A percentile compares a stretch with the other conserved stretches of the same genome.
phyloP scores from a whole-genome alignment of 2,888 invertebrate genomes.

The Eristalis pertinax region DNA sequence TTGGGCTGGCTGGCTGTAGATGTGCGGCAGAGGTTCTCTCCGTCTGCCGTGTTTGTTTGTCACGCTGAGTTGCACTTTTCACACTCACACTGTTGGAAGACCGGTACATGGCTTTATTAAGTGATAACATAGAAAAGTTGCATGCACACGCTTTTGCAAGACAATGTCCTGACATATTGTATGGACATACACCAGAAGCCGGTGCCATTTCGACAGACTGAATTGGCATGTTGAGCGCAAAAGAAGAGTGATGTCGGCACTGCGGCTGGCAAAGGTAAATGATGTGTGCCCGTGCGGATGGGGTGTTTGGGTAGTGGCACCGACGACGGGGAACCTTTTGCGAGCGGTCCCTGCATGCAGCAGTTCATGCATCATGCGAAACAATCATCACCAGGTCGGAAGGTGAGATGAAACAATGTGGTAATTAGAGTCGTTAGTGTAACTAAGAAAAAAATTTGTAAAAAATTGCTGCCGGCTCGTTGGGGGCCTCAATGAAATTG shows the following conservation, averaged over 20 bases:
- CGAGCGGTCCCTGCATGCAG: slow-evolving; percentile 54
- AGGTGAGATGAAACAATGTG: slow-evolving; percentile 73
- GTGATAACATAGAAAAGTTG: slow-evolving; percentile 67
- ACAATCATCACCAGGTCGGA: slow-evolving; percentile 72
- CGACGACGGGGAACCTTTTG: neutral
- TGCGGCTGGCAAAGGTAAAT: slow-evolving; percentile 61
- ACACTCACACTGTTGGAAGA: slow-evolving; percentile 19
- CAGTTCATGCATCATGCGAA: slow-evolving; percentile 71
- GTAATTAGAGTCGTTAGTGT: slow-evolving; percentile 72
- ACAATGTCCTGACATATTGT: slow-evolving; percentile 39
- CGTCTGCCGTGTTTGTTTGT: slow-evolving; percentile 52
- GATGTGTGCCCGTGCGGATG: slow-evolving; percentile 48
- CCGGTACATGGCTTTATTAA: slow-evolving; percentile 60
- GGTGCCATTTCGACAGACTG: slow-evolving; percentile 38
- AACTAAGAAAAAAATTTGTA: slow-evolving; percentile 67
- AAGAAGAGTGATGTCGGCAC: slow-evolving; percentile 59
- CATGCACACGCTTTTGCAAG: slow-evolving; percentile 53
- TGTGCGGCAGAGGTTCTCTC: neutral
- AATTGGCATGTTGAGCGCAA: slow-evolving; percentile 51
- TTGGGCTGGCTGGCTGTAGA: slow-evolving; percentile 3
- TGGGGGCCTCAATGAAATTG: neutral
- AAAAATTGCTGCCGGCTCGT: slow-evolving; percentile 59
- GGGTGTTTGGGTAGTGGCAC: neutral
- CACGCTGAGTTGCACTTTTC: slow-evolving; percentile 60
- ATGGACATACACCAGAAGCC: slow-evolving; percentile 46